These are phyloP conservation scores for Drosophila maculinotata DNA, from an alignment of 2,888 invertebrate genomes.

Conservation along the genomic window DNA sequence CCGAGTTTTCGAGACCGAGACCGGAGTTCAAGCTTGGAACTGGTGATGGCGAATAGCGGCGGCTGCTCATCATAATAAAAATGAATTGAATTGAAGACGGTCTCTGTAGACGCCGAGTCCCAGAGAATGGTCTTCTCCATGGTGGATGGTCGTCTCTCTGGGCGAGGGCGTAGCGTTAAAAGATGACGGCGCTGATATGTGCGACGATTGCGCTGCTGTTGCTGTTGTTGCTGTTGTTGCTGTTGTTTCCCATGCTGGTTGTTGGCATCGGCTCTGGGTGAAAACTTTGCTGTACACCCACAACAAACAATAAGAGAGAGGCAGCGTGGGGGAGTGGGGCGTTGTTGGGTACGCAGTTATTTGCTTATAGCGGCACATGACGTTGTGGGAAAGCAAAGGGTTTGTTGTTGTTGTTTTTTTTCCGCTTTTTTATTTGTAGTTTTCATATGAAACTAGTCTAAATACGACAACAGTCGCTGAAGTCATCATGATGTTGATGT, in stretches of 20 bases:
- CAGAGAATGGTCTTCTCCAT: constrained; percentile 26
- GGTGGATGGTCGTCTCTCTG: constrained; percentile 14
- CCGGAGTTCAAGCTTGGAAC: constrained; percentile 56
- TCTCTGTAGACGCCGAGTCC: constrained; percentile 20
- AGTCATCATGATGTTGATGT: constrained; percentile 17
- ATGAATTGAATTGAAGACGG: constrained; percentile 74
- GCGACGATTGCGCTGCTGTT: constrained; percentile 45
- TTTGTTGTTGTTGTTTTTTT: constrained; percentile 35
- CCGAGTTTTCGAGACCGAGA: constrained; percentile 45
- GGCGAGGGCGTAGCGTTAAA: constrained; percentile 59
- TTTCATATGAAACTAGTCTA: constrained; percentile 52
- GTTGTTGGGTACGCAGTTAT: constrained; percentile 43
- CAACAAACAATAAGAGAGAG: constrained; percentile 47
- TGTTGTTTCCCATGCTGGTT: constrained; percentile 72
- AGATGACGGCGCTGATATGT: constrained; percentile 71
- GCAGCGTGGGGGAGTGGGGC: background rate
- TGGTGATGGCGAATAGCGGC: constrained; percentile 43
- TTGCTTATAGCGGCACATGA: constrained; percentile 72
- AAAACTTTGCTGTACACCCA: constrained; percentile 58
- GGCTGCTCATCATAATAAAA: constrained; percentile 78
- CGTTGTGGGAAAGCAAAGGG: constrained; percentile 70
- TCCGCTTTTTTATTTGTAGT: constrained; percentile 23
- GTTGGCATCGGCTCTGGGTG: constrained; percentile 57
- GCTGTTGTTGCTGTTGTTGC: constrained; percentile 20
- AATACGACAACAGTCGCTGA: constrained; percentile 50